Evolutionary conservation across 2,113 vertebrate species (phyloP).

Genomic region (Vidua macroura): DNA sequence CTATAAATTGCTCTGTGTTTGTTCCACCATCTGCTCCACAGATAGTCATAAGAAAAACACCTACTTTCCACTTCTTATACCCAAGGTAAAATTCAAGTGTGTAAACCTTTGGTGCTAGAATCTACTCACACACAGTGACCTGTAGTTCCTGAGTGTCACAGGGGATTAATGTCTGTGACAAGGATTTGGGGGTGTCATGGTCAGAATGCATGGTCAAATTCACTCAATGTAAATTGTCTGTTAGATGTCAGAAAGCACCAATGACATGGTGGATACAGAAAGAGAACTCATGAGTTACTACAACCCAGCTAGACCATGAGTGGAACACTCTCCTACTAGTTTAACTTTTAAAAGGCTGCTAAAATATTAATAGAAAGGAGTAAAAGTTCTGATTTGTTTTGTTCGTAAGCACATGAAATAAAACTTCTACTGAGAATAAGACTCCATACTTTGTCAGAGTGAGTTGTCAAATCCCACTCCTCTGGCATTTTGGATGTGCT

Average conservation of each 20-base stretch:
- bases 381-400: not conserved
- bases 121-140: not conserved
- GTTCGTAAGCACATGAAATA: not conserved
- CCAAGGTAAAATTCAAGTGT: not conserved
- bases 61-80: not conserved
- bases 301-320: not conserved
- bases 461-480: not conserved
- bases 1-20: not conserved
- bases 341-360: not conserved
- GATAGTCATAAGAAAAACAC: not conserved
- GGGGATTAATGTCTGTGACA: not conserved
- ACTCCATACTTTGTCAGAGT: not conserved
- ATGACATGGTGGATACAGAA: not conserved
- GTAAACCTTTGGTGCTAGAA: not conserved
- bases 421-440: not conserved
- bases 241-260: not conserved
- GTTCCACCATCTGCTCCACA: constrained; percentile 22
- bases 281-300: not conserved
- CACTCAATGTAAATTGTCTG: not conserved
- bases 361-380: not conserved
- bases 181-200: not conserved
- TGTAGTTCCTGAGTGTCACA: not conserved
- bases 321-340: not conserved
- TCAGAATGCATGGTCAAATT: not conserved
- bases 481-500: not conserved